phyloP scores from a whole-genome alignment of 35 echinoderm and acorn worm genomes.

The Strongylocentrotus purpuratus region DNA sequence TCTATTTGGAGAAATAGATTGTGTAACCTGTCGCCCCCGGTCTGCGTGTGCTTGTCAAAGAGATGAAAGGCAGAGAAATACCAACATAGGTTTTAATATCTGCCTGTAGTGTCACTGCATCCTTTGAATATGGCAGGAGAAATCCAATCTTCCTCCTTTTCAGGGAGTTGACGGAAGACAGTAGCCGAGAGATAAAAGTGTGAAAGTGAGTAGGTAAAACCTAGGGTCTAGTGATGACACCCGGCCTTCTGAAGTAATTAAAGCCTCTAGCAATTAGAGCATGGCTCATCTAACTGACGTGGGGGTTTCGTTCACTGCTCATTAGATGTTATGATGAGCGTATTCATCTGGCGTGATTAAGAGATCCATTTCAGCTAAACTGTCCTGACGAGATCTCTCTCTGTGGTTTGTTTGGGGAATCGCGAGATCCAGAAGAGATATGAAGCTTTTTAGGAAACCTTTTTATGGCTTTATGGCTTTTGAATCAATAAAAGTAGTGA shows the following conservation, averaged over 20 bases:
- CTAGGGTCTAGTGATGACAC: not conserved
- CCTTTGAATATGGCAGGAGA: not conserved
- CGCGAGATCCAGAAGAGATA: not conserved
- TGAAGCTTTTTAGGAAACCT: not conserved
- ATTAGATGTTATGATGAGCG: not conserved
- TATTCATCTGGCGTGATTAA: not conserved
- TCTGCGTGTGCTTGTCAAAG: not conserved
- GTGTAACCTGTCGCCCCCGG: not conserved
- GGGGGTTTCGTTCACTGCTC: not conserved
- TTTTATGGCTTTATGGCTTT: not conserved
- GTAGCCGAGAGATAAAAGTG: no score
- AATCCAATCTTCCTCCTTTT: not conserved
- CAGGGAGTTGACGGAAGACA: not conserved
- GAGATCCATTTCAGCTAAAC: not conserved
- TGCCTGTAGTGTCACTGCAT: not conserved
- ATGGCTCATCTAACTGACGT: not conserved
- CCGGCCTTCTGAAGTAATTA: not conserved
- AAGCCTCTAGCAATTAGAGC: not conserved
- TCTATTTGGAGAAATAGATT: not conserved
- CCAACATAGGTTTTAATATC: not conserved
- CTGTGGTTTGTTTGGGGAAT: not conserved
- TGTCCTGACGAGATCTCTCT: not conserved
- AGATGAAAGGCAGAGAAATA: not conserved
- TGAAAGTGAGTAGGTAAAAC: no score
- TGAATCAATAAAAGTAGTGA: not conserved